These are phyloP conservation scores for Cinclus cinclus DNA, from an alignment of 2,113 vertebrate species.

Conservation along the genomic window DNA sequence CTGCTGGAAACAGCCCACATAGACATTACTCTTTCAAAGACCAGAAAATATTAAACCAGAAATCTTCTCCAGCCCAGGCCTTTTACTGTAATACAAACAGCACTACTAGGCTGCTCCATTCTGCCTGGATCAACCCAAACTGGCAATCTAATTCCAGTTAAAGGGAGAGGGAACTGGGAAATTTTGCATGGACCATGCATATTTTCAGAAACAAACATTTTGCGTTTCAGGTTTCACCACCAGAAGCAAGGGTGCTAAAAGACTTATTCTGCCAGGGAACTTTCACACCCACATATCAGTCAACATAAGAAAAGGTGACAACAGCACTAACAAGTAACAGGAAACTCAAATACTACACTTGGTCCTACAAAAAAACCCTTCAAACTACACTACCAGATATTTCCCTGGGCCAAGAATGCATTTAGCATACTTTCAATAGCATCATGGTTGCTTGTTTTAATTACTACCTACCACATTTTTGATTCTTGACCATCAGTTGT, in stretches of 20 bases:
- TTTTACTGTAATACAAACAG: neutral
- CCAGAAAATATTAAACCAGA: neutral
- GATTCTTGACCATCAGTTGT: neutral
- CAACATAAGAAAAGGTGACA: neutral
- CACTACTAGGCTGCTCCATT: neutral
- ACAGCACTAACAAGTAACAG: conserved; percentile 3
- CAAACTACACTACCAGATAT: neutral
- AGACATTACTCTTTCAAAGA: neutral
- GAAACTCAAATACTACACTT: neutral
- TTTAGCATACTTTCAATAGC: neutral
- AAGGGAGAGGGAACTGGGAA: neutral
- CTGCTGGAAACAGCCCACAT: neutral
- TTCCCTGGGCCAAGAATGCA: neutral
- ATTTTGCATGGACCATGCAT: neutral
- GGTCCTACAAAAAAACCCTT: neutral
- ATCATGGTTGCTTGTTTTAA: neutral
- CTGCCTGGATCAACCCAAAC: neutral
- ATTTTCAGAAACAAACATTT: neutral
- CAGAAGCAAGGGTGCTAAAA: neutral
- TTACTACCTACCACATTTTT: neutral
- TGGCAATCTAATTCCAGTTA: neutral
- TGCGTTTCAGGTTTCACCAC: neutral
- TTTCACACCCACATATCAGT: neutral
- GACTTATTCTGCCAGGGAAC: neutral
- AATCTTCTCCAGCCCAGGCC: neutral